phyloP scores from a whole-genome alignment of 2,113 vertebrate genomes.

The Nothoprocta pentlandii region DNA sequence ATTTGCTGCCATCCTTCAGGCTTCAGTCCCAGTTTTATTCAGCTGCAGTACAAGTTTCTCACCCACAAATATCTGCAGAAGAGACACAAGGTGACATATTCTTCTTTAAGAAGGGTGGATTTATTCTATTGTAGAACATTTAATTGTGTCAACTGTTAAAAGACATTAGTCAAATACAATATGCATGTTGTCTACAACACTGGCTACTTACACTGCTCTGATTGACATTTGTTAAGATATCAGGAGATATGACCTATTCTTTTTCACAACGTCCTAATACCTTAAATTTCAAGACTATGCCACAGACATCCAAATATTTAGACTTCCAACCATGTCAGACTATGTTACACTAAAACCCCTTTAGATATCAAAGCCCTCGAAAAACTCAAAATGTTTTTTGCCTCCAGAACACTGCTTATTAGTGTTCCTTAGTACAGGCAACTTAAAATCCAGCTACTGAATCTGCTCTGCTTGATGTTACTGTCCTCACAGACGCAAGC shows the following conservation, averaged over 20 bases:
- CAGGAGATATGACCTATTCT: accelerated
- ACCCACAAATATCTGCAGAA: slow-evolving; percentile 61
- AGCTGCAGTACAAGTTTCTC: slow-evolving; percentile 5
- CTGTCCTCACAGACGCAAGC: neutral
- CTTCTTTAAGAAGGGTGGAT: neutral
- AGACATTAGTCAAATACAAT: accelerated
- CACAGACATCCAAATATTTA: neutral
- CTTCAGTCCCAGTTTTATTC: slow-evolving; percentile 35
- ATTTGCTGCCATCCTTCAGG: slow-evolving; percentile 80
- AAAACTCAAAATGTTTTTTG: neutral
- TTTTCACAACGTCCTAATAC: neutral
- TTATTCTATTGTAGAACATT: neutral
- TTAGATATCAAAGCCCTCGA: neutral
- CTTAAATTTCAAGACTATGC: neutral
- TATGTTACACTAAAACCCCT: neutral
- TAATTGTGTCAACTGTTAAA: neutral
- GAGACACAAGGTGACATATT: neutral
- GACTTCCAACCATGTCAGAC: neutral
- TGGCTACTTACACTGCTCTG: neutral
- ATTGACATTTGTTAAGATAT: neutral
- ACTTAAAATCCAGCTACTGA: neutral
- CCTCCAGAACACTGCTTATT: neutral
- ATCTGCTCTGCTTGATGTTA: neutral
- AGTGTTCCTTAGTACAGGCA: too few relatives aligned
- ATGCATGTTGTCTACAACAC: neutral